These are phyloP conservation scores for Sorex araneus DNA, from an alignment of 2,113 vertebrate genomes.

Conservation along the genomic window DNA sequence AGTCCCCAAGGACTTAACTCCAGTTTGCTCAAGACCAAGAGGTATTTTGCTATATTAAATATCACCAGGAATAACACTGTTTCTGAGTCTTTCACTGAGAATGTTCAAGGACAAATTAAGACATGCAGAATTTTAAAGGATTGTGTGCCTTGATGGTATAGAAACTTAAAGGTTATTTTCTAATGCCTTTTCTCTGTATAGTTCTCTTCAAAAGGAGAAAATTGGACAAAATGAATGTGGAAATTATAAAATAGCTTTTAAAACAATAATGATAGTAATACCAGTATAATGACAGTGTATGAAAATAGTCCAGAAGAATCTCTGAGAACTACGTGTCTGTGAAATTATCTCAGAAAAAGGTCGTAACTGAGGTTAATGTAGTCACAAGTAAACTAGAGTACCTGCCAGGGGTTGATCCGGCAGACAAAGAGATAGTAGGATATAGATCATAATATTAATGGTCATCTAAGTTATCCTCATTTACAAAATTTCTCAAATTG, in stretches of 20 bases:
- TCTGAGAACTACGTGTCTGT: background rate
- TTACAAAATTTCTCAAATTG: background rate
- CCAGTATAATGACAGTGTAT: background rate
- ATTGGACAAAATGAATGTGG: background rate
- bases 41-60: conserved; percentile 3
- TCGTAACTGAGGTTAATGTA: background rate
- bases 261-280: background rate
- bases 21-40: conserved; percentile 18
- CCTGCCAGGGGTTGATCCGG: background rate
- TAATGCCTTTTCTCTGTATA: conserved; percentile 17
- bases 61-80: background rate
- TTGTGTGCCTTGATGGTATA: background rate
- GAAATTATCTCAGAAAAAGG: background rate
- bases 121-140: background rate
- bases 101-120: conserved; percentile 7
- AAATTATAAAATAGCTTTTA: conserved; percentile 47
- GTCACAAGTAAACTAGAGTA: background rate
- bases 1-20: conserved; percentile 60
- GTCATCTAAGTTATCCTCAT: background rate
- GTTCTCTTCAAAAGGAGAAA: conserved; percentile 44
- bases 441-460: background rate
- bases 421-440: fast-evolving
- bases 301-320: background rate
- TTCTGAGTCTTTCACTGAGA: background rate
- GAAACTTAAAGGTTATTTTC: background rate